These are phyloP conservation scores for Leptothorax acervorum DNA, from an alignment of 2,888 invertebrate genomes.

Conservation along the genomic window DNA sequence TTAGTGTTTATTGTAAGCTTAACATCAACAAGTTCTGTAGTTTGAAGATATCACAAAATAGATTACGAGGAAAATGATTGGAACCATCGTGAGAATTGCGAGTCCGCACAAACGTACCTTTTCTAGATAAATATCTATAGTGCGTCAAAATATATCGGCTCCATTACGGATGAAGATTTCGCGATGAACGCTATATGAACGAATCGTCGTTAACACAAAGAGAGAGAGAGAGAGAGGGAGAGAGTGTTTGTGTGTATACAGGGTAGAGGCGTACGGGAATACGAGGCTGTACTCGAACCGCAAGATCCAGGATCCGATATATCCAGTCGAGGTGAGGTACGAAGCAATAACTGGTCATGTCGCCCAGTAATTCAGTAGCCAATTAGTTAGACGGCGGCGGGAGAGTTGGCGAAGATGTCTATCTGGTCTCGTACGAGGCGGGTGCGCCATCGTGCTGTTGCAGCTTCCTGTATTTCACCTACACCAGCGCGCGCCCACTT, in stretches of 20 bases:
- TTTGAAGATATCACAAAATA: background rate
- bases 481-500: constrained; percentile 50
- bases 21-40: background rate
- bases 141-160: constrained; percentile 33
- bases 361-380: constrained; percentile 84
- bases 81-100: background rate
- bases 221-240: background rate
- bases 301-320: constrained; percentile 75
- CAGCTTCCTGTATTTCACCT: constrained; percentile 74
- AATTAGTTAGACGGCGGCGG: constrained; percentile 83
- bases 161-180: constrained; percentile 68
- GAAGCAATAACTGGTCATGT: constrained; percentile 82
- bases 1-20: background rate
- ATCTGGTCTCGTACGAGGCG: constrained; percentile 77
- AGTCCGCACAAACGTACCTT: constrained; percentile 55
- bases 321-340: constrained; percentile 75
- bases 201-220: constrained; percentile 65
- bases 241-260: background rate
- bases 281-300: constrained; percentile 62
- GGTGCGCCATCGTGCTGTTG: constrained; percentile 71
- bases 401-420: constrained; percentile 80
- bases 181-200: constrained; percentile 62
- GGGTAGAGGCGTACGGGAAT: background rate
- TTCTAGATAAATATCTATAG: constrained; percentile 65
- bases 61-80: constrained; percentile 7